Evolutionary conservation across 2,113 vertebrate species (phyloP), one percentile per base, ranked within the genome.

Genomic region (Dasyornis broadbenti): DNA sequence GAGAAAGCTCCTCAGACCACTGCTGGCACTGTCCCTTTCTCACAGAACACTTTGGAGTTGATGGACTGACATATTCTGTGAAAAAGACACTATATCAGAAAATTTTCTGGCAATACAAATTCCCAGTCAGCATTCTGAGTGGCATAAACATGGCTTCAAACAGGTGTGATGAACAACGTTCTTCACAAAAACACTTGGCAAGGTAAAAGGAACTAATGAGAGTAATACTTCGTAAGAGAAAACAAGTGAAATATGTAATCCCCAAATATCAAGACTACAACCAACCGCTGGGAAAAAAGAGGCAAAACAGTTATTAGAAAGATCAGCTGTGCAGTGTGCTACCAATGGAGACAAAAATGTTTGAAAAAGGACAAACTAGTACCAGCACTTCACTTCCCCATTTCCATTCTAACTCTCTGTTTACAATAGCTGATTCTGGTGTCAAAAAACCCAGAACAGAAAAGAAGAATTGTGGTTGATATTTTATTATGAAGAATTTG

Each of bases 201-300:
- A 61, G 27, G 18, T 44, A 45, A 65, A 78, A 53, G 4, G 64
- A 82, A 24, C 6, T 66, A 65, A 69, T 19, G 5, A 64, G 15
- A 66, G 4, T 9, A 44, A 50, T 35, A 26, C 8, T 45, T 75
- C 17, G 23, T 39, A 57, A 20, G 54, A 71, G 26, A 71, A 86
- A 92, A 49, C 2, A 27, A 56, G 27, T 39, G 3, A 86, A 89
- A 83, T 27, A 47, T 4, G 4, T 63, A 21, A 59, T 63, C 9
- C 19, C 14, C 26, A 72, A 49, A 35, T 73, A 61, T 20, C 42
- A 84, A 18, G 13, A 53, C 17, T 60, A 13, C 27, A 61, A 37
- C 1, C 33, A 81, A 37, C 0, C 4, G 13, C 50, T 69, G 24
- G 45, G 4, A 81, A 30, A 75, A 79, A 26, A 0, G 16, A 50